phyloP scores from a whole-genome alignment of 1,140 invertebrate genomes.

The Ceratina japonica region DNA sequence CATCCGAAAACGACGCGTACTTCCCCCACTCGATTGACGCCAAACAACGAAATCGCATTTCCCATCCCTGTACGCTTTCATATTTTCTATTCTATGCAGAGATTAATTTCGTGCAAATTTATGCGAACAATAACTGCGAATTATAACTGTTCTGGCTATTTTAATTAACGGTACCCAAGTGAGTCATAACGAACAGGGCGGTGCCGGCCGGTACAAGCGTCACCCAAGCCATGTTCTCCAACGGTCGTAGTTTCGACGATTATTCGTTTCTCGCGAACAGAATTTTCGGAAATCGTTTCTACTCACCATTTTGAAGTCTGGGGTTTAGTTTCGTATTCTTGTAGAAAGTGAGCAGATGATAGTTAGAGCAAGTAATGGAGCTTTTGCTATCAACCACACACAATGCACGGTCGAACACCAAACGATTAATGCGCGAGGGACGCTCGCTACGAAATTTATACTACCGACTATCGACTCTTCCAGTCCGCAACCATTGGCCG shows the following conservation, averaged over 20 bases:
- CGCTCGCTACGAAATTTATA: slow-evolving; percentile 32
- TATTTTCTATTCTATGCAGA: too few species aligned
- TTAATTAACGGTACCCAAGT: slow-evolving; percentile 13
- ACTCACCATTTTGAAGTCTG: slow-evolving; percentile 56
- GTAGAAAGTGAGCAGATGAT: slow-evolving; percentile 40
- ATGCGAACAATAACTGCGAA: too few species aligned
- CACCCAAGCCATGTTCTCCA: background rate
- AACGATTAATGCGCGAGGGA: slow-evolving; percentile 51
- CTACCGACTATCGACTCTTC: slow-evolving; percentile 32
- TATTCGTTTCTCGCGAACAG: too few species aligned
- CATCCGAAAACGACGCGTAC: slow-evolving; percentile 22
- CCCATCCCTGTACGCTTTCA: background rate
- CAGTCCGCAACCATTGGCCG: slow-evolving; percentile 28
- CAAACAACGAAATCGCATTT: slow-evolving; percentile 23
- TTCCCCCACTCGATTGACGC: background rate
- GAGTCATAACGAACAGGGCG: slow-evolving; percentile 35
- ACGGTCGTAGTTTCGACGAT: too few species aligned
- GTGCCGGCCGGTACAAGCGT: slow-evolving; percentile 41
- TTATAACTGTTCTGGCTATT: background rate
- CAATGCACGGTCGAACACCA: slow-evolving; percentile 14
- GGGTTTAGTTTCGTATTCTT: slow-evolving; percentile 11
- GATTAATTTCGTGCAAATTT: too few species aligned
- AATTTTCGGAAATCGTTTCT: background rate
- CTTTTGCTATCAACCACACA: slow-evolving; percentile 48
- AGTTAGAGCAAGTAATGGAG: slow-evolving; percentile 58